These are phyloP conservation scores for Dicaeum eximium DNA, from an alignment of 2,113 vertebrate genomes.

Conservation along the genomic window DNA sequence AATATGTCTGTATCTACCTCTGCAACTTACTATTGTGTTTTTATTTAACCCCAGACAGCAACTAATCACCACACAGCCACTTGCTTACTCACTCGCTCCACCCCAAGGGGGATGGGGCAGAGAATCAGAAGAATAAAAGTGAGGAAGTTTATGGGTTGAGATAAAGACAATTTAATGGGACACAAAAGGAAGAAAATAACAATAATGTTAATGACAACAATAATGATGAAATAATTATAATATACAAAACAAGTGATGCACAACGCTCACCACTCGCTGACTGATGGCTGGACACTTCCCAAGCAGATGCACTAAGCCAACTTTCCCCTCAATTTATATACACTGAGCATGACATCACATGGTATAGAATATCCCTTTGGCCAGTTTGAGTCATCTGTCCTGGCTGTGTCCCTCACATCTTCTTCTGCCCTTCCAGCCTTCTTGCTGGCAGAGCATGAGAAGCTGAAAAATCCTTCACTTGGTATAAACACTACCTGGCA, in stretches of 20 bases:
- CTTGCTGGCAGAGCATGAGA: background rate
- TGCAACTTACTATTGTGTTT: background rate
- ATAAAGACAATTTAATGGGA: background rate
- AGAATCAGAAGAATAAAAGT: background rate
- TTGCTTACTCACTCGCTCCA: background rate
- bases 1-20: background rate
- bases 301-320: background rate
- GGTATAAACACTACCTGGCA: background rate
- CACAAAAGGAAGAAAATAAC: background rate
- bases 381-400: background rate
- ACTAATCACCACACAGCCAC: background rate
- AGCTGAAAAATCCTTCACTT: background rate
- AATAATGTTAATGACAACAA: background rate
- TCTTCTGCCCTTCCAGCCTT: background rate
- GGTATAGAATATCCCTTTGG: background rate
- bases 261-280: fast-evolving
- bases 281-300: fast-evolving
- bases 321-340: background rate
- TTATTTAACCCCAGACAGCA: background rate
- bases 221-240: background rate
- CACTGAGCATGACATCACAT: background rate
- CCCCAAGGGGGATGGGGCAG: background rate
- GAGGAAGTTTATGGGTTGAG: background rate
- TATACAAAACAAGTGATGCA: background rate
- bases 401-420: background rate